Conservation (phyloP, 1,140 invertebrate genomes). For the Polypedilum vanderplanki region DNA sequence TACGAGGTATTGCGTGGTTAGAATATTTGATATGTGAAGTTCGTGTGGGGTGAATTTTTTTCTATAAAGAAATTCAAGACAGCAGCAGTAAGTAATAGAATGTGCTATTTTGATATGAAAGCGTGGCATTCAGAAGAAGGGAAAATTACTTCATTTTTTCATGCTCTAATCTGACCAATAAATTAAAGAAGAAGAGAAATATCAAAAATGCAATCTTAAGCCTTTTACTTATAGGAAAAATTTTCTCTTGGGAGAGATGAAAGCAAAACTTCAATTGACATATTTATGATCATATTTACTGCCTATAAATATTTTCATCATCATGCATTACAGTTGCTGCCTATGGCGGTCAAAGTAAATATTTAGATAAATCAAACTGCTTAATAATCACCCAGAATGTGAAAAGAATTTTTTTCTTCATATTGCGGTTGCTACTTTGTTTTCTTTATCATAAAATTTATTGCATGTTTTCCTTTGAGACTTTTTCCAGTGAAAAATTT, state of each 20-base stretch:
- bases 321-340: neutral
- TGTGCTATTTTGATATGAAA: too few relatives aligned
- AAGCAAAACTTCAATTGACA: neutral
- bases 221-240: too few relatives aligned
- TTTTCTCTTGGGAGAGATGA: neutral
- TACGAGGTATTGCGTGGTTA: neutral
- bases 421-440: neutral
- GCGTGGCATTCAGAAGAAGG: too few relatives aligned
- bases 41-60: neutral
- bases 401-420: neutral
- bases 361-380: conserved; percentile 7
- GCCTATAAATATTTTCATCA: neutral
- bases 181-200: too few relatives aligned
- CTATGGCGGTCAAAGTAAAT: conserved; percentile 1
- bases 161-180: too few relatives aligned
- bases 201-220: too few relatives aligned
- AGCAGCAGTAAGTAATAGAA: too few relatives aligned
- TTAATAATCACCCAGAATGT: neutral
- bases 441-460: neutral
- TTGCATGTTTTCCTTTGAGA: conserved; percentile 12
- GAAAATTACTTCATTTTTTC: too few relatives aligned
- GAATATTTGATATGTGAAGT: neutral
- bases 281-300: neutral
- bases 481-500: conserved; percentile 7
- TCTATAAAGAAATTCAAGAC: too few relatives aligned